Percentiles rank a stretch among this genome's conserved stretches.
These are phyloP conservation scores for Shinisaurus crocodilurus DNA, from an alignment of 2,113 vertebrate species.

Conservation along the genomic window DNA sequence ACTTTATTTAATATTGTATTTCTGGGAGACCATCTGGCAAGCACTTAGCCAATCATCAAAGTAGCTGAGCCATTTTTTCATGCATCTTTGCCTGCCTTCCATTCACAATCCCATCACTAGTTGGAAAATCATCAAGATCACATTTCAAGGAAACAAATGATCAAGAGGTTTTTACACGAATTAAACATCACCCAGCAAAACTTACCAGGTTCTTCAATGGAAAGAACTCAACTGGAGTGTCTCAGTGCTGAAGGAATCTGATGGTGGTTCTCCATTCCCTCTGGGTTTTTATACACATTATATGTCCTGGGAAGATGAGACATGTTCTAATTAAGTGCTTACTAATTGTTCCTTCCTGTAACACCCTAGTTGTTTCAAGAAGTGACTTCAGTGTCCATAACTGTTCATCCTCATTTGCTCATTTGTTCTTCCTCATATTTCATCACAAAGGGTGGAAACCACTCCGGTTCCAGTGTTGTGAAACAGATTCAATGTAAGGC, in stretches of 20 bases:
- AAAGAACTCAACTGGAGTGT: background rate
- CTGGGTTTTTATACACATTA: background rate
- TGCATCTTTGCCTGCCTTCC: no score
- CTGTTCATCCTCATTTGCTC: background rate
- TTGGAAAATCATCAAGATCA: no score
- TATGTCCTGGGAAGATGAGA: background rate
- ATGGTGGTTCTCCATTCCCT: background rate
- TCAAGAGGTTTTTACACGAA: no score
- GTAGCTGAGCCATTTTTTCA: no score
- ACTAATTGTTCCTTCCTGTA: background rate
- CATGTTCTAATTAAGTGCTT: background rate
- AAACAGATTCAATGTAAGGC: no score
- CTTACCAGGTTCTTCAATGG: background rate
- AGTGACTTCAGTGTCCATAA: background rate
- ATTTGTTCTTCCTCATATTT: background rate
- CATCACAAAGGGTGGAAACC: background rate
- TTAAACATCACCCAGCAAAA: background rate
- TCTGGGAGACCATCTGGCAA: no score
- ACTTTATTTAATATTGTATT: no score
- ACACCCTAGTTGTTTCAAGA: background rate
- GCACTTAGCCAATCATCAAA: no score
- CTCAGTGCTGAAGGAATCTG: background rate
- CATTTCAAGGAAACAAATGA: no score
- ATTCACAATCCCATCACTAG: no score
- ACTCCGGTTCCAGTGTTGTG: no score